Evolutionary conservation across 2,888 invertebrate species (phyloP).

Genomic region (Tipula vernalis): DNA sequence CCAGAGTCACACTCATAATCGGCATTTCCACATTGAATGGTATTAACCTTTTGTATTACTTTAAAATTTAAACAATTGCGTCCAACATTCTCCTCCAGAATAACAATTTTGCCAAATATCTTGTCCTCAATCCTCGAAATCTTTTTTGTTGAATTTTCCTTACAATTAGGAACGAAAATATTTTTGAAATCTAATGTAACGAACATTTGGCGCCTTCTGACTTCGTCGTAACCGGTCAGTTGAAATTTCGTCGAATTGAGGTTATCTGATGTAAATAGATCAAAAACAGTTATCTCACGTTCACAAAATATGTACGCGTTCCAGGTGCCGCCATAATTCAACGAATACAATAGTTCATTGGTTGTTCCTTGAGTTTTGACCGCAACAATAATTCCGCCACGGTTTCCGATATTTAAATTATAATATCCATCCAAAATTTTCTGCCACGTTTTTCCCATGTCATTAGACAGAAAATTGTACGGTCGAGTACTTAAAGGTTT

Average conservation of each 20-base stretch:
- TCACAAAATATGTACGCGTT: neutral
- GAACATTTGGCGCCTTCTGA: neutral
- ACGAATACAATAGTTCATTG: neutral
- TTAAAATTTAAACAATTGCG: neutral
- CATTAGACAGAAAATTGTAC: neutral
- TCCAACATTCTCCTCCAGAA: neutral
- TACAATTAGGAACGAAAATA: neutral
- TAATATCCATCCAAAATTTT: neutral
- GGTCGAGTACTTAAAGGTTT: neutral
- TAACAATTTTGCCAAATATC: neutral
- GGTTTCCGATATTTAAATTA: neutral
- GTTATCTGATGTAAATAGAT: neutral
- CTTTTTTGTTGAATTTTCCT: no score
- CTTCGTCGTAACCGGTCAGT: neutral
- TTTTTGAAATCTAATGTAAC: neutral
- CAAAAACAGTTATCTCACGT: neutral
- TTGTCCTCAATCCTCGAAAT: neutral
- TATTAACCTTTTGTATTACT: neutral
- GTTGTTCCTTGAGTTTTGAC: neutral
- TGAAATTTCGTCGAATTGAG: neutral
- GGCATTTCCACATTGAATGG: neutral
- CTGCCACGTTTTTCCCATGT: neutral
- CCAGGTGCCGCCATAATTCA: neutral
- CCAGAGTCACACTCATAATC: neutral
- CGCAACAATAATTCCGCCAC: neutral